Evolutionary conservation across 2,797 vertebrate genomes (phyloP).

Genomic region (Danio tinwini): DNA sequence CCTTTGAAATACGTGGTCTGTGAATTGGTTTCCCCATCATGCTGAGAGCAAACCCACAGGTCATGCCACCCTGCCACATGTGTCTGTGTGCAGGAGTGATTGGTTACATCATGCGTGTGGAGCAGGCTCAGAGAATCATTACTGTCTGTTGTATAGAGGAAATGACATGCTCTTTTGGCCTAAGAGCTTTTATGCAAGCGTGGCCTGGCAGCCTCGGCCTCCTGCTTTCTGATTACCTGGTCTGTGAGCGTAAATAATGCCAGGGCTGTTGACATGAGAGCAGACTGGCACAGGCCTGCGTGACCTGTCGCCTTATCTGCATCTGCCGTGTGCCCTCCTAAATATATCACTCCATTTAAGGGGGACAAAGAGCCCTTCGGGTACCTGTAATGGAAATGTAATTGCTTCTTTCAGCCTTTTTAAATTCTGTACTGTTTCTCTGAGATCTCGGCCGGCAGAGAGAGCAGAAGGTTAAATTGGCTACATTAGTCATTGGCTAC

Average conservation of each 20-base stretch:
- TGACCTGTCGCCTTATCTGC: slow-evolving; percentile 28
- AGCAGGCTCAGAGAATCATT: slow-evolving; percentile 39
- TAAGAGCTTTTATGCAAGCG: slow-evolving; percentile 27
- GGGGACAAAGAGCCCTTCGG: slow-evolving; percentile 3
- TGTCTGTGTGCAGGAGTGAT: slow-evolving; percentile 25
- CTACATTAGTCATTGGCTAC: too few relatives aligned
- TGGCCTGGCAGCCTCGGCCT: slow-evolving; percentile 3
- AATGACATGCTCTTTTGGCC: slow-evolving; percentile 36
- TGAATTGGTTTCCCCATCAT: slow-evolving; percentile 7
- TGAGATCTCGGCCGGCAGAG: neutral
- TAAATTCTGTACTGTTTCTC: slow-evolving; percentile 45
- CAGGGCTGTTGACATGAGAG: slow-evolving; percentile 28
- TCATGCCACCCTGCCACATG: neutral
- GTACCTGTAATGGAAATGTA: slow-evolving; percentile 59
- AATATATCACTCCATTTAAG: slow-evolving; percentile 42
- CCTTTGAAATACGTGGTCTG: neutral
- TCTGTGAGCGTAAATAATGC: slow-evolving; percentile 27
- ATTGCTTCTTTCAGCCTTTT: slow-evolving; percentile 54
- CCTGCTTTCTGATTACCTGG: slow-evolving; percentile 31
- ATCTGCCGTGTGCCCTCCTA: slow-evolving; percentile 23
- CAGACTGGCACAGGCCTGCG: slow-evolving; percentile 4
- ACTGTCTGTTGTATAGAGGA: slow-evolving; percentile 24
- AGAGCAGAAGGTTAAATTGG: neutral
- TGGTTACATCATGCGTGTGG: slow-evolving; percentile 9
- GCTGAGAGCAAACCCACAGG: slow-evolving; percentile 1